Conservation (phyloP, 64 coral and sea anemone species). For the Acropora tenuis region DNA sequence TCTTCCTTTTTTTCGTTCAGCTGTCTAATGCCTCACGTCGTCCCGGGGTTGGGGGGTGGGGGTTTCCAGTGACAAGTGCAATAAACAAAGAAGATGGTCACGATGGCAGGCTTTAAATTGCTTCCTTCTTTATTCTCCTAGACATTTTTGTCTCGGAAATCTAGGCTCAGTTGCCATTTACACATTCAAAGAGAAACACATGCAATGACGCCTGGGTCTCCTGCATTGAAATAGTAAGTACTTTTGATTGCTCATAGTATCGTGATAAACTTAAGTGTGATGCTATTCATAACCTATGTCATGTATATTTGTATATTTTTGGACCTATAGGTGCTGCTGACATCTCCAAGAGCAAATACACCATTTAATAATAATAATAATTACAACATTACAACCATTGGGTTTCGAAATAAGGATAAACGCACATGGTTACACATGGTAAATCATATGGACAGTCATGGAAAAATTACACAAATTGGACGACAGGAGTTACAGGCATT, state of each 20-base stretch:
- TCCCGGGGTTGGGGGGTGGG: too few species aligned
- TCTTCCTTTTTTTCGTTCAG: too few species aligned
- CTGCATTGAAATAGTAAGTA: background rate
- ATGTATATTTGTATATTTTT: background rate
- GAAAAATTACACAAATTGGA: background rate
- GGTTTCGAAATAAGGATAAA: background rate
- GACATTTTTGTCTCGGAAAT: constrained; percentile 15
- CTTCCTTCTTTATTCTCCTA: background rate
- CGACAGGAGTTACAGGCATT: background rate
- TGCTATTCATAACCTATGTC: background rate
- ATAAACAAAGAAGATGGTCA: background rate
- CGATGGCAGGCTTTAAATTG: background rate
- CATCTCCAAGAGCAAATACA: background rate
- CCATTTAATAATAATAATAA: background rate
- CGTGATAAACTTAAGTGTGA: background rate
- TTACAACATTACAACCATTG: background rate
- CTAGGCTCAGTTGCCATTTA: constrained; percentile 7
- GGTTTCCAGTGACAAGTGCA: too few species aligned
- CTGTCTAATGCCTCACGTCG: too few species aligned
- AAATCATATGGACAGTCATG: background rate
- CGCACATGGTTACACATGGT: too few species aligned
- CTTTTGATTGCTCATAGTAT: background rate
- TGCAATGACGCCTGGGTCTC: background rate
- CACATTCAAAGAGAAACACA: constrained; percentile 2
- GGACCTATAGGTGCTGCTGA: background rate